phyloP scores from a whole-genome alignment of 2,888 invertebrate genomes.

The Helleia helle region DNA sequence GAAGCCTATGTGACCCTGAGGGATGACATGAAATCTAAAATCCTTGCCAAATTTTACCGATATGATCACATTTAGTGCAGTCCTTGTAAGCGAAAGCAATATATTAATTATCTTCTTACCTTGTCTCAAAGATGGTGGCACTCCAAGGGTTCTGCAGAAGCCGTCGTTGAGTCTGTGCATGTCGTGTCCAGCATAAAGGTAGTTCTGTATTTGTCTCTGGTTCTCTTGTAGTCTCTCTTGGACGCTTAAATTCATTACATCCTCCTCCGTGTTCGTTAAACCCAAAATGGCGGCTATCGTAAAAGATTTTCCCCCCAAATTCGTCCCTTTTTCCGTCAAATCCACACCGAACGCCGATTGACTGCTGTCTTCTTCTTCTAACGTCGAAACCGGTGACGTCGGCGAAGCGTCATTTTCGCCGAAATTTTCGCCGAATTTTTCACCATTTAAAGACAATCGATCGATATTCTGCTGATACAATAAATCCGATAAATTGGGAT shows the following conservation, averaged over 20 bases:
- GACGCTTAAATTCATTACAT: slow-evolving; percentile 72
- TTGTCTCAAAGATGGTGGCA: slow-evolving; percentile 45
- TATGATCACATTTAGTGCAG: no score
- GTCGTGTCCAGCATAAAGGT: slow-evolving; percentile 55
- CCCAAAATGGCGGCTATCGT: slow-evolving; percentile 93
- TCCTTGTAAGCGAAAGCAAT: no score
- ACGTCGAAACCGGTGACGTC: slow-evolving; percentile 48
- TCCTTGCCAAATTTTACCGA: no score
- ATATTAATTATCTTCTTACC: slow-evolving; percentile 31
- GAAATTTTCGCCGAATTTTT: slow-evolving; percentile 35
- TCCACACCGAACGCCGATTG: slow-evolving; percentile 59
- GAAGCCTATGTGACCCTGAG: no score
- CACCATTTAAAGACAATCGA: slow-evolving; percentile 39
- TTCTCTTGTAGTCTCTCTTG: slow-evolving; percentile 61
- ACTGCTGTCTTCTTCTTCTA: slow-evolving; percentile 53
- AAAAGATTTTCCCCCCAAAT: slow-evolving; percentile 80
- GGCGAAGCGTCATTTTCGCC: slow-evolving; percentile 39
- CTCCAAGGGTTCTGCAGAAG: slow-evolving; percentile 43
- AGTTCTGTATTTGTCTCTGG: slow-evolving; percentile 54
- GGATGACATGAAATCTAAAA: no score
- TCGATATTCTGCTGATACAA: slow-evolving; percentile 53
- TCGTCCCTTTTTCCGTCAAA: slow-evolving; percentile 54
- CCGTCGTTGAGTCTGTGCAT: slow-evolving; percentile 55
- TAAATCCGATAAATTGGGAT: slow-evolving; percentile 52
- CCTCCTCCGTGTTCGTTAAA: slow-evolving; percentile 71